Conservation (phyloP, 92 coral and sea anemone species). For the Epizoanthus ramosus region DNA sequence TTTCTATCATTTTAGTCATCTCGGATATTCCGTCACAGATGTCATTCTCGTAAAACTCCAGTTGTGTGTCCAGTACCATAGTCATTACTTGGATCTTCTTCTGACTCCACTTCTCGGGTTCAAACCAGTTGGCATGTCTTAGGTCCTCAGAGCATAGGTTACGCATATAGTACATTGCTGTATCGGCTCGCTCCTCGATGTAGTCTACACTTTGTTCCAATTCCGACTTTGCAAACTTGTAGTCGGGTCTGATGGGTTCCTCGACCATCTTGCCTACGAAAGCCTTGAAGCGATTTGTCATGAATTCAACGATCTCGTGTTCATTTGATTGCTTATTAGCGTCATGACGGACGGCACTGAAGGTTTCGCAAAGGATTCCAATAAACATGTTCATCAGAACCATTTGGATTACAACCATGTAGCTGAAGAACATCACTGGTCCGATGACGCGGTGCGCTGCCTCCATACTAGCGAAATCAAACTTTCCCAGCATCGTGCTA, state of each 20-base stretch:
- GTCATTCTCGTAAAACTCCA: conserved; percentile 76
- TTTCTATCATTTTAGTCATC: conserved; percentile 61
- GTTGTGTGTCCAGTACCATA: conserved; percentile 64
- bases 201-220: conserved; percentile 70
- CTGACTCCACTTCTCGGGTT: conserved; percentile 52
- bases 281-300: conserved; percentile 72
- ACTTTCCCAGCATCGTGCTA: conserved; percentile 86
- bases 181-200: conserved; percentile 81
- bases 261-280: conserved; percentile 67
- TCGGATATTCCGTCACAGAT: conserved; percentile 83
- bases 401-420: conserved; percentile 80
- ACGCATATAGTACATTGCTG: conserved; percentile 77
- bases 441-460: conserved; percentile 69
- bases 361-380: conserved; percentile 87
- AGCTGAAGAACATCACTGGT: conserved; percentile 78
- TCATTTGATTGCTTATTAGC: conserved; percentile 84
- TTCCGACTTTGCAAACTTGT: conserved; percentile 79
- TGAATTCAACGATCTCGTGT: conserved; percentile 87
- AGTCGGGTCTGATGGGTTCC: conserved; percentile 82
- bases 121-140: conserved; percentile 83
- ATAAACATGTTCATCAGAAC: conserved; percentile 85
- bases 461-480: conserved; percentile 67
- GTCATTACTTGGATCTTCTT: conserved; percentile 71
- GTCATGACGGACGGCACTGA: conserved; percentile 74
- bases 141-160: conserved; percentile 85